Evolutionary conservation across 2,888 invertebrate genomes (phyloP).

Genomic region (Epinotia demarniana): DNA sequence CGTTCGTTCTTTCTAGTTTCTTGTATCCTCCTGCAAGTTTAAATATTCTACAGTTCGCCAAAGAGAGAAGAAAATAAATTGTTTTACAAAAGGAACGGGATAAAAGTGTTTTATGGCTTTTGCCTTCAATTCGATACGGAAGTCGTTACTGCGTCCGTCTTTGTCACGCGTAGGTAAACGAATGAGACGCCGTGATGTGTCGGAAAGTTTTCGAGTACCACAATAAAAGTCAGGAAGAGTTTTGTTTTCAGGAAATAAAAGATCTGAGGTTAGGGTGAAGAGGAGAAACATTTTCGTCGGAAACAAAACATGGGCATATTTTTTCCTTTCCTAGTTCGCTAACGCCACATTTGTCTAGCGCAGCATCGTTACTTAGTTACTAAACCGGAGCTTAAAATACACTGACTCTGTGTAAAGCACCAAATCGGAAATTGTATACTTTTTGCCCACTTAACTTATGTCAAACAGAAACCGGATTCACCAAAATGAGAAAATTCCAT

Average conservation of each 20-base stretch:
- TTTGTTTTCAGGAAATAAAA: slow-evolving; percentile 24
- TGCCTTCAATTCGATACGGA: slow-evolving; percentile 36
- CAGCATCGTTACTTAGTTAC: too few species aligned
- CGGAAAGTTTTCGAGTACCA: slow-evolving; percentile 26
- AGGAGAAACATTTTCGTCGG: not conserved
- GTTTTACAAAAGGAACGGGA: slow-evolving; percentile 23
- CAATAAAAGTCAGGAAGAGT: slow-evolving; percentile 25
- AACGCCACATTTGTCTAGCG: too few species aligned
- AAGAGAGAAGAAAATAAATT: slow-evolving; percentile 18
- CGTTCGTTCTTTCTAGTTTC: not conserved
- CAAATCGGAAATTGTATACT: too few species aligned
- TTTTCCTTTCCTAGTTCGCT: too few species aligned
- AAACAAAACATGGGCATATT: not conserved
- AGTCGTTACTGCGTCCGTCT: slow-evolving; percentile 24
- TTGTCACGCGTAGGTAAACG: slow-evolving; percentile 11
- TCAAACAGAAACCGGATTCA: too few species aligned
- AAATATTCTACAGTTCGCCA: not conserved
- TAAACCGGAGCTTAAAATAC: too few species aligned
- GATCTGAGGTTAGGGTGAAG: not conserved
- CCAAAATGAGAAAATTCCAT: too few species aligned
- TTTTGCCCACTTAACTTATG: too few species aligned
- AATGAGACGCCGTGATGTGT: slow-evolving; percentile 24
- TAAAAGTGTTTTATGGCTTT: slow-evolving; percentile 29
- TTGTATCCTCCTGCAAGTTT: not conserved
- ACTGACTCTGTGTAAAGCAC: too few species aligned